phyloP scores from a whole-genome alignment of 2,797 vertebrate species.

The Numenius phaeopus region DNA sequence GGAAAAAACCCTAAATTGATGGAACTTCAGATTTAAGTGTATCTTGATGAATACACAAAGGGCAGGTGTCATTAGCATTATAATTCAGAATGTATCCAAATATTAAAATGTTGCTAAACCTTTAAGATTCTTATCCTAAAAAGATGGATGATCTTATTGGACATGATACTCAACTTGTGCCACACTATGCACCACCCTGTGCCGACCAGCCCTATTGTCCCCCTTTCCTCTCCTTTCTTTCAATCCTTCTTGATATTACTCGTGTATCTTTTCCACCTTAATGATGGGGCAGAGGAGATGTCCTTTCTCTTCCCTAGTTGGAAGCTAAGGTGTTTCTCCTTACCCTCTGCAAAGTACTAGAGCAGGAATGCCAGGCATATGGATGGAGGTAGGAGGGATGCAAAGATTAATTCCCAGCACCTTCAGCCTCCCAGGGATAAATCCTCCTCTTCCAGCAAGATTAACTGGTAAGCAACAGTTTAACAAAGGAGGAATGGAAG shows the following conservation, averaged over 20 bases:
- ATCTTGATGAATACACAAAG: background rate
- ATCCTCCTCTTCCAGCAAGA: background rate
- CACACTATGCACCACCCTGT: background rate
- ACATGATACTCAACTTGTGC: background rate
- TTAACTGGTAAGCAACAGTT: background rate
- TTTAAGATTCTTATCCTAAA: background rate
- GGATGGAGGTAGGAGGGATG: background rate
- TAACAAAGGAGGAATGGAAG: background rate
- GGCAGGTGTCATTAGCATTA: background rate
- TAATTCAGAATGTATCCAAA: background rate
- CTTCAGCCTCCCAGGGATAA: background rate
- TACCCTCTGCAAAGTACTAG: background rate
- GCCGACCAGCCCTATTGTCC: background rate
- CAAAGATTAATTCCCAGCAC: background rate
- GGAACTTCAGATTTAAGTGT: background rate
- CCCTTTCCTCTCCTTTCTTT: background rate
- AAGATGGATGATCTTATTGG: background rate
- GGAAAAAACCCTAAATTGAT: background rate
- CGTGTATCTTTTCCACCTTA: background rate
- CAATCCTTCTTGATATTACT: background rate
- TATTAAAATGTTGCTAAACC: background rate
- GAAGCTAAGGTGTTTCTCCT: background rate
- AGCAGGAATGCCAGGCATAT: background rate
- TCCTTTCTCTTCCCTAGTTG: background rate
- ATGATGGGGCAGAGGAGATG: background rate